A percentile compares a stretch with the other conserved stretches of the same genome.
Conservation (phyloP, 2,797 vertebrate species). For the Antennarius maculatus region DNA sequence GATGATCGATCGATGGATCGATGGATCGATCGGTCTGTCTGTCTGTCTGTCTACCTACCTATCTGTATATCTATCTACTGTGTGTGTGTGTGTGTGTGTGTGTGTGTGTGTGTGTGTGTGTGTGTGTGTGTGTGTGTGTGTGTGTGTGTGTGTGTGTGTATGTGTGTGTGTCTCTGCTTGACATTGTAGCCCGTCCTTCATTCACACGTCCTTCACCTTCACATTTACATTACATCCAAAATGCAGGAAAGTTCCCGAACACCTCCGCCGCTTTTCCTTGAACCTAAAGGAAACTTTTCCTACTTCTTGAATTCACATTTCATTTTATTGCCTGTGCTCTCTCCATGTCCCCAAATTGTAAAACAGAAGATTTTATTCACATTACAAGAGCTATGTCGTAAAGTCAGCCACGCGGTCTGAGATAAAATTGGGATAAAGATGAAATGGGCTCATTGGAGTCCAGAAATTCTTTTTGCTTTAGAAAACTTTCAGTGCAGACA, state of each 20-base stretch:
- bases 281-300: constrained; percentile 30
- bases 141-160: no score
- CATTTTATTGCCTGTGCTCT: constrained; percentile 51
- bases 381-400: constrained; percentile 40
- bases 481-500: constrained; percentile 59
- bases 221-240: constrained; percentile 38
- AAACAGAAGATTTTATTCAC: constrained; percentile 43
- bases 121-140: no score
- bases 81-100: no score
- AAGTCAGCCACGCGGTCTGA: constrained; percentile 43
- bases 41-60: no score
- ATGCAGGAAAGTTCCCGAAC: constrained; percentile 39
- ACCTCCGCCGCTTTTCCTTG: constrained; percentile 27
- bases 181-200: no score
- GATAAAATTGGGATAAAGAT: constrained; percentile 51
- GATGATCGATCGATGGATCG: no score
- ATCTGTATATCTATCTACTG: no score
- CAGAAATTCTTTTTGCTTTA: constrained; percentile 47
- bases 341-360: constrained; percentile 46
- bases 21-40: no score
- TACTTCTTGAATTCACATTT: constrained; percentile 39
- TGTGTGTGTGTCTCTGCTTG: no score
- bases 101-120: no score
- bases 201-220: constrained; percentile 44
- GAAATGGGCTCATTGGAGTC: constrained; percentile 12